These are phyloP conservation scores for Zhuqinia jingwanae DNA, from an alignment of 2,888 invertebrate species.

Conservation along the genomic window DNA sequence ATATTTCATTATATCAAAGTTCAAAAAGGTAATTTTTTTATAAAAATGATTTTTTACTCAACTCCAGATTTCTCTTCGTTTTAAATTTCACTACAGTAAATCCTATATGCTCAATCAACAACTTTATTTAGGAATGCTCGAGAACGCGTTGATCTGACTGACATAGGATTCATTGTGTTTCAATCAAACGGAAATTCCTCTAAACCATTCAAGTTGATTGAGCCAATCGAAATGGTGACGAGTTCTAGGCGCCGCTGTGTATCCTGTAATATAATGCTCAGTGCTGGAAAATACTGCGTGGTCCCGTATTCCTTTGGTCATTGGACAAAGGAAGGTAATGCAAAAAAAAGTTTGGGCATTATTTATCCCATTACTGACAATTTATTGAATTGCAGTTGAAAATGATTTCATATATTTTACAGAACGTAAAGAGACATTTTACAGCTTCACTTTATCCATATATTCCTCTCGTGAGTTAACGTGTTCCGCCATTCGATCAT, in stretches of 20 bases:
- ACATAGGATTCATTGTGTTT: slow-evolving; percentile 55
- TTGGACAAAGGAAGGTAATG: slow-evolving; percentile 57
- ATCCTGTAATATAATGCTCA: slow-evolving; percentile 46
- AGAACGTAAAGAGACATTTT: slow-evolving; percentile 50
- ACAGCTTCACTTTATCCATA: slow-evolving; percentile 47
- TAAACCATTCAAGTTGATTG: neutral
- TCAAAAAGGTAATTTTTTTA: slow-evolving; percentile 48
- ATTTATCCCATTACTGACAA: neutral
- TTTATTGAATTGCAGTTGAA: too few relatives aligned
- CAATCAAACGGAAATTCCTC: slow-evolving; percentile 11
- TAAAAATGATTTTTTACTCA: too few relatives aligned
- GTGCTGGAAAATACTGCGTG: slow-evolving; percentile 52
- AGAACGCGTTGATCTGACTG: slow-evolving; percentile 47
- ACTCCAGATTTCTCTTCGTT: too few relatives aligned
- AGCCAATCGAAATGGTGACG: slow-evolving; percentile 24
- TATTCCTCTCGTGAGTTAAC: slow-evolving; percentile 47
- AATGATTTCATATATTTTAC: too few relatives aligned
- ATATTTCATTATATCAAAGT: slow-evolving; percentile 64
- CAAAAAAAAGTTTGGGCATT: too few relatives aligned
- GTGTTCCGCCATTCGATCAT: neutral
- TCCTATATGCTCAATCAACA: too few relatives aligned
- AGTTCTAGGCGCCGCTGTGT: slow-evolving; percentile 45
- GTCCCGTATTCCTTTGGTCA: slow-evolving; percentile 68
- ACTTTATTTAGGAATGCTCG: slow-evolving; percentile 55
- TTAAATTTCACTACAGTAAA: too few relatives aligned